phyloP scores from a whole-genome alignment of 2,888 invertebrate genomes.

The Orthosia gothica region DNA sequence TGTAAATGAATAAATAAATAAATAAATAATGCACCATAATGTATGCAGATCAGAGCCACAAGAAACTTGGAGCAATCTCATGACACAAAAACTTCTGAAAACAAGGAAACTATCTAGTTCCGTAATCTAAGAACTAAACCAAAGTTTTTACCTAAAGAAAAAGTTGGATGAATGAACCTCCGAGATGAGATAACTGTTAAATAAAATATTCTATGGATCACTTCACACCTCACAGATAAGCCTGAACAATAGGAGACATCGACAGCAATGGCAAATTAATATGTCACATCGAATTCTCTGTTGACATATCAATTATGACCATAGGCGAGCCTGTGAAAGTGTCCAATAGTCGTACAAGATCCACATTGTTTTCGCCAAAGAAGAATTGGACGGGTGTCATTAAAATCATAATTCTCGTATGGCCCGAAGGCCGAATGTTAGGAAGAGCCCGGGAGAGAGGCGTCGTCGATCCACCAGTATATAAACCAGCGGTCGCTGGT shows the following conservation, averaged over 20 bases:
- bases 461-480: conserved; percentile 84
- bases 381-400: conserved; percentile 89
- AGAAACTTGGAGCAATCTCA: conserved; percentile 35
- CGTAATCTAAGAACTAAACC: conserved; percentile 42
- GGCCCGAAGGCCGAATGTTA: conserved; percentile 91
- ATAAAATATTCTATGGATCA: conserved; percentile 8
- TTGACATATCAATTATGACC: conserved; percentile 68
- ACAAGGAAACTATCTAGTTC: conserved; percentile 52
- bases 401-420: conserved; percentile 91
- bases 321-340: conserved; percentile 81
- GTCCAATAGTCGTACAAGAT: conserved; percentile 78
- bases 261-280: conserved; percentile 51
- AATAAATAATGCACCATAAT: conserved; percentile 1
- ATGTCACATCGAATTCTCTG: conserved; percentile 46
- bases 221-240: conserved; percentile 24
- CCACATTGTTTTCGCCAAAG: conserved; percentile 90
- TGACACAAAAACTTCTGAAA: conserved; percentile 43
- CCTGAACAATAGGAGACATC: conserved; percentile 33
- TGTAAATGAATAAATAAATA: too few species aligned
- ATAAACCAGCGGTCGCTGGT: conserved; percentile 83
- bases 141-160: conserved; percentile 33
- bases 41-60: conserved; percentile 47
- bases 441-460: conserved; percentile 91
- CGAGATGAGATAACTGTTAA: conserved; percentile 19
- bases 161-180: conserved; percentile 24